These are phyloP conservation scores for Malachius bipustulatus DNA, from an alignment of 2,888 invertebrate genomes.

Conservation along the genomic window DNA sequence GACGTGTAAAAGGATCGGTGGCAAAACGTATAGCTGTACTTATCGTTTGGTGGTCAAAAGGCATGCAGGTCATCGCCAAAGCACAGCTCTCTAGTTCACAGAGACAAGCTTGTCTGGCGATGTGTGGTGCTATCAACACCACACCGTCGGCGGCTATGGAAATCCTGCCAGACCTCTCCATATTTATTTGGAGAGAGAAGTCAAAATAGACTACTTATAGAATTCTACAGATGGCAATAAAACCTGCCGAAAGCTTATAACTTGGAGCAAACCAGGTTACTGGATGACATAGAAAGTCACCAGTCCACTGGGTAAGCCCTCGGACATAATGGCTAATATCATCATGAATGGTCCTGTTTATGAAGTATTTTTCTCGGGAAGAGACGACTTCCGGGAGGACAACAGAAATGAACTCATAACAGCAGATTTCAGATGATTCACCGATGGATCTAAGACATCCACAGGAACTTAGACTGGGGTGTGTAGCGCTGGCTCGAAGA, in stretches of 20 bases:
- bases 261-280: neutral
- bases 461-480: too few relatives aligned
- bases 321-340: neutral
- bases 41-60: neutral
- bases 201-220: neutral
- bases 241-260: neutral
- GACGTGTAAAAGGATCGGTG: too few relatives aligned
- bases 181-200: neutral
- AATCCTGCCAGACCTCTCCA: constrained; percentile 1
- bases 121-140: neutral
- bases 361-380: too few relatives aligned
- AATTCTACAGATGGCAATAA: neutral
- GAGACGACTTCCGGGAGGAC: too few relatives aligned
- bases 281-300: neutral
- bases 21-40: too few relatives aligned
- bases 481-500: too few relatives aligned
- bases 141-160: neutral
- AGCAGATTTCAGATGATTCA: too few relatives aligned
- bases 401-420: too few relatives aligned
- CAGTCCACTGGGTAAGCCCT: neutral
- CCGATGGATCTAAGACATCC: too few relatives aligned
- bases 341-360: too few relatives aligned
- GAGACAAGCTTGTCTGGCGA: constrained; percentile 1
- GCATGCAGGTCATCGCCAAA: neutral
- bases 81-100: neutral